Conservation (phyloP, 2,797 vertebrate genomes). For the Trematomus bernacchii region DNA sequence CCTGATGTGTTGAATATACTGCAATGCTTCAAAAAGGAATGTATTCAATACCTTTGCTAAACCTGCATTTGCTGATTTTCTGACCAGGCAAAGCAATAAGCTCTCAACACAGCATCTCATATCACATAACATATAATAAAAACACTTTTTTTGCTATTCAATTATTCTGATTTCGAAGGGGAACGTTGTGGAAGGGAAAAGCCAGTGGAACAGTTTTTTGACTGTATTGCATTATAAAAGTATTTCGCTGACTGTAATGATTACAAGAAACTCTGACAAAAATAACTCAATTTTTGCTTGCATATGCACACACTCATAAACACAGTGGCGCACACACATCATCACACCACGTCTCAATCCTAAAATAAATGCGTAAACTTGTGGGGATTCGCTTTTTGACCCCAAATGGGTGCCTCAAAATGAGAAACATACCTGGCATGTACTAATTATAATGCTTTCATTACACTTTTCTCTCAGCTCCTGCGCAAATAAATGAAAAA, state of each 20-base stretch:
- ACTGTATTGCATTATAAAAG: not conserved
- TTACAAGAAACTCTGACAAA: not conserved
- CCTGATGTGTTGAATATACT: too few species aligned
- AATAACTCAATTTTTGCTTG: conserved; percentile 7
- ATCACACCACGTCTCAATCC: not conserved
- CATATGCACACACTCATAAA: conserved; percentile 3
- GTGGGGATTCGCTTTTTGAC: not conserved
- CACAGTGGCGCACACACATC: not conserved
- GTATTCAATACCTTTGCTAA: too few species aligned
- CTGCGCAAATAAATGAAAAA: conserved; percentile 18
- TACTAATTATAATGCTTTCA: conserved; percentile 6
- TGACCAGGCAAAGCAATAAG: too few species aligned
- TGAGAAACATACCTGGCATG: not conserved
- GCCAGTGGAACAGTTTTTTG: not conserved
- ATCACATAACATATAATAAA: not conserved
- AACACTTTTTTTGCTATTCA: not conserved
- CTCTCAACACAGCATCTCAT: too few species aligned
- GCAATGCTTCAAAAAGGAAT: too few species aligned
- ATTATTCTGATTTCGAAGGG: not conserved
- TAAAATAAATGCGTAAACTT: conserved; percentile 3
- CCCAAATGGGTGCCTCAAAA: not conserved
- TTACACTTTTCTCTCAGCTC: not conserved
- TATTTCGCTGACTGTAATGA: conserved; percentile 15
- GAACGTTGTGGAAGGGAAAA: not conserved
- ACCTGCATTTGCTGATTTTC: too few species aligned